Evolutionary conservation across 1,140 invertebrate genomes (phyloP).

Genomic region (Neodiprion lecontei): DNA sequence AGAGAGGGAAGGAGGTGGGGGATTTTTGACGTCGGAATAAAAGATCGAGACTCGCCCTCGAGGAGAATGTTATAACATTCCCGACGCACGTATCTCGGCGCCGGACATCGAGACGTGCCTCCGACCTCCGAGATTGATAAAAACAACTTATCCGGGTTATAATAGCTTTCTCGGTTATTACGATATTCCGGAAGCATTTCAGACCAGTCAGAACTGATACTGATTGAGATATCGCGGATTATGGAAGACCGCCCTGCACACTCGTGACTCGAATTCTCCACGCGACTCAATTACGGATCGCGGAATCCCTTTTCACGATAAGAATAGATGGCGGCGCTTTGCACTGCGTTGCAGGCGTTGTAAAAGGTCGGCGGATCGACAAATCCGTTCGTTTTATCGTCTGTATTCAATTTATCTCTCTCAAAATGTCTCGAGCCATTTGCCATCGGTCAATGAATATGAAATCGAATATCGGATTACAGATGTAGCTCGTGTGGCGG

Average conservation of each 20-base stretch:
- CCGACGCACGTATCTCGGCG: not conserved
- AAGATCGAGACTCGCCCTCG: not conserved
- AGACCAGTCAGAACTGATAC: not conserved
- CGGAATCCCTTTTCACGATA: not conserved
- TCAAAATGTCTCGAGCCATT: too few species aligned
- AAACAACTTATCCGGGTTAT: not conserved
- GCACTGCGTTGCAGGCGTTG: not conserved
- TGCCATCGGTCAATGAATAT: too few species aligned
- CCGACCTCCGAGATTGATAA: not conserved
- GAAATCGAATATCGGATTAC: too few species aligned
- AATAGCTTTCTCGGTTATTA: not conserved
- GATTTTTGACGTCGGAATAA: too few species aligned
- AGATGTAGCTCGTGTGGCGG: too few species aligned
- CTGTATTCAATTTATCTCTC: too few species aligned
- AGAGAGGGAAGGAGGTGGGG: too few species aligned
- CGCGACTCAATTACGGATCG: too few species aligned
- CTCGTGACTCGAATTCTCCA: not conserved
- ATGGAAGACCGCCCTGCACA: not conserved
- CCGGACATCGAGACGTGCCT: too few species aligned
- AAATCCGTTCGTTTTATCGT: too few species aligned
- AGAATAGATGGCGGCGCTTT: not conserved
- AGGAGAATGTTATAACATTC: not conserved
- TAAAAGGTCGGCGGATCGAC: too few species aligned
- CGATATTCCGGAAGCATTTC: not conserved
- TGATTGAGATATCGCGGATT: slow-evolving; percentile 5